Conservation (phyloP, 2,113 vertebrate species). For the Alouatta palliata region DNA sequence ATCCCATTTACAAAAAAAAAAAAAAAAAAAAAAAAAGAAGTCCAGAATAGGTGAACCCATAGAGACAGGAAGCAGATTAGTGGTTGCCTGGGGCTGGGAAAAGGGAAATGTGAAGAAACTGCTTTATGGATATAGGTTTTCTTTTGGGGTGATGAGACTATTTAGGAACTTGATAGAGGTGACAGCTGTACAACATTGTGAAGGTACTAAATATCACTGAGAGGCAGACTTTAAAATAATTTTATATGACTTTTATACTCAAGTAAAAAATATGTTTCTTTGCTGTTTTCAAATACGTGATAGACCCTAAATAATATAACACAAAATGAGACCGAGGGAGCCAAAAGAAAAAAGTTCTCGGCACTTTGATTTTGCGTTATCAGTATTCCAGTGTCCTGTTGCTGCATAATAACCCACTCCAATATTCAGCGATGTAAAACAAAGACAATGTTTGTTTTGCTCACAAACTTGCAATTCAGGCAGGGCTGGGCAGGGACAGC, state of each 20-base stretch:
- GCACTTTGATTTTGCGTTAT: fast-evolving
- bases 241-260: not conserved
- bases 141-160: not conserved
- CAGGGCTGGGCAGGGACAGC: too few relatives aligned
- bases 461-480: not conserved
- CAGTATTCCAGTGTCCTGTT: fast-evolving
- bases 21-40: too few relatives aligned
- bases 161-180: not conserved
- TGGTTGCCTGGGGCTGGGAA: not conserved
- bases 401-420: not conserved
- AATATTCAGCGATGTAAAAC: not conserved
- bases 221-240: not conserved
- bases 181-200: too few relatives aligned
- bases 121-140: not conserved
- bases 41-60: fast-evolving
- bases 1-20: too few relatives aligned
- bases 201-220: not conserved
- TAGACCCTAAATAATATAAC: not conserved
- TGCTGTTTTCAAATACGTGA: not conserved
- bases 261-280: not conserved
- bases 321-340: not conserved
- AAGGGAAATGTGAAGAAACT: fast-evolving
- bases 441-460: not conserved
- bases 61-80: too few relatives aligned
- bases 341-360: not conserved